Percentiles rank a stretch among this genome's conserved stretches.
phyloP scores from a whole-genome alignment of 2,888 invertebrate genomes.

The Eremobia ochroleuca region DNA sequence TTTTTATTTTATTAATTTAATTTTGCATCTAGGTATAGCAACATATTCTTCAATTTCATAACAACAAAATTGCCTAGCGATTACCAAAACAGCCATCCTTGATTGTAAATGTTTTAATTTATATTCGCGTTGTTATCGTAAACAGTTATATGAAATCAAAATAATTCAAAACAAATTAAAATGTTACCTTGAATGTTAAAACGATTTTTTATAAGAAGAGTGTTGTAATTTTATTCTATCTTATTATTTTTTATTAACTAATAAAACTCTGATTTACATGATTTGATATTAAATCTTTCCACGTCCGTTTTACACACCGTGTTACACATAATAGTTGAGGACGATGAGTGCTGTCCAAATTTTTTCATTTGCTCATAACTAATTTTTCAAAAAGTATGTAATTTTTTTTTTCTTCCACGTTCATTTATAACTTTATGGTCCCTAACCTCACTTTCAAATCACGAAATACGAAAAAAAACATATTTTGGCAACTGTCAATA shows the following conservation, averaged over 20 bases:
- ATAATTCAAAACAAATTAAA: slow-evolving; percentile 34
- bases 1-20: not conserved
- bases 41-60: not conserved
- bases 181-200: slow-evolving; percentile 35
- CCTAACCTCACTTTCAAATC: not conserved
- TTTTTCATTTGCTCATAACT: not conserved
- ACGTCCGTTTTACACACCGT: too few species aligned
- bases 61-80: slow-evolving; percentile 10
- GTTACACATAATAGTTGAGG: too few species aligned
- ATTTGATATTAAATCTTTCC: not conserved
- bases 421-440: not conserved
- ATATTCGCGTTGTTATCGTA: slow-evolving; percentile 1
- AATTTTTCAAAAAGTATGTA: not conserved
- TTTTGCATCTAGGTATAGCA: not conserved
- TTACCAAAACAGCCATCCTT: slow-evolving; percentile 35
- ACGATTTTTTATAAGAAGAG: slow-evolving; percentile 8
- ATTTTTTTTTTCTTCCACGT: not conserved
- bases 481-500: not conserved
- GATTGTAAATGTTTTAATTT: slow-evolving; percentile 34
- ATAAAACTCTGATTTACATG: not conserved
- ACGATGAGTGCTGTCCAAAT: not conserved
- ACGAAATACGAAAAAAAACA: not conserved
- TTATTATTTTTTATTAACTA: not conserved
- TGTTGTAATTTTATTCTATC: slow-evolving; percentile 17
- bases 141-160: slow-evolving; percentile 4